A percentile compares a stretch with the other conserved stretches of the same genome.
These are phyloP conservation scores for Philopedon plagiatum DNA, from an alignment of 2,888 invertebrate genomes.

Conservation along the genomic window DNA sequence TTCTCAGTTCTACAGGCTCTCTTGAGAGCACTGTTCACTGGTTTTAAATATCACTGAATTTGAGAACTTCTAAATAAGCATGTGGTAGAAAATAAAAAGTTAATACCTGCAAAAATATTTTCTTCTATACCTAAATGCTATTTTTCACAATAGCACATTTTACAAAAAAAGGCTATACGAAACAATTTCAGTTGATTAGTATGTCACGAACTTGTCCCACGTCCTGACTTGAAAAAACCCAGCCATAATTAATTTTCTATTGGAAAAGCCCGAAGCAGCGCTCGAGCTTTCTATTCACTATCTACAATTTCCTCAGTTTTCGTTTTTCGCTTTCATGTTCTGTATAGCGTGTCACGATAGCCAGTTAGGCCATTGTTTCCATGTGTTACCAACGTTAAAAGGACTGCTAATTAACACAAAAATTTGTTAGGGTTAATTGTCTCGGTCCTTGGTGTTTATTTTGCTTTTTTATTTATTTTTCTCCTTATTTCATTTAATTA, in stretches of 20 bases:
- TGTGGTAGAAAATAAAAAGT: too few relatives aligned
- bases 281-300: constrained; percentile 28
- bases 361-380: constrained; percentile 28
- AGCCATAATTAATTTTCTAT: constrained; percentile 38
- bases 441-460: constrained; percentile 2
- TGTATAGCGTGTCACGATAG: constrained; percentile 35
- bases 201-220: constrained; percentile 23
- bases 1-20: too few relatives aligned
- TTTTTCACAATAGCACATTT: neutral
- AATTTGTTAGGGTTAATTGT: constrained; percentile 20
- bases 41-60: too few relatives aligned
- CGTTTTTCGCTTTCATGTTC: constrained; percentile 30
- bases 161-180: neutral
- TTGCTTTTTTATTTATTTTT: constrained; percentile 19
- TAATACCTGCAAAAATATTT: neutral
- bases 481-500: constrained; percentile 7
- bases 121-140: neutral
- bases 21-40: too few relatives aligned
- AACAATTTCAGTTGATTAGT: constrained; percentile 22
- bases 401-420: constrained; percentile 27
- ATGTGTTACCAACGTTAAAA: constrained; percentile 26
- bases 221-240: constrained; percentile 7
- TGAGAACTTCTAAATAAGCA: too few relatives aligned
- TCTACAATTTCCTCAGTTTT: constrained; percentile 33
- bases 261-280: constrained; percentile 29